Conservation (phyloP, 35 echinoderm and acorn worm genomes). For the Eucidaris tribuloides region DNA sequence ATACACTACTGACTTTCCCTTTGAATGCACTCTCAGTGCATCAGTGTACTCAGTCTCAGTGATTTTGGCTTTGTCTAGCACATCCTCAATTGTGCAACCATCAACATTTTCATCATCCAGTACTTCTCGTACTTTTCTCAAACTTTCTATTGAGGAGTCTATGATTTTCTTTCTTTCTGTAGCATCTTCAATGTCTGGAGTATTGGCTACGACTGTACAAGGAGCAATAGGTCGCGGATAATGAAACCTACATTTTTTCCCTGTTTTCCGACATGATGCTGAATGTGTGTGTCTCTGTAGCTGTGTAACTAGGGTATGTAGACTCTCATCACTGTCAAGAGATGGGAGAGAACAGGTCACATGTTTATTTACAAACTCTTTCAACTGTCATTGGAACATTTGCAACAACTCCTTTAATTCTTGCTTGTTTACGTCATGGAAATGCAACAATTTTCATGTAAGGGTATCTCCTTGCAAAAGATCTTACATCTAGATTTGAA, state of each 20-base stretch:
- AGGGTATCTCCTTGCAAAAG: constrained; percentile 8
- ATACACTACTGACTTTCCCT: constrained; percentile 29
- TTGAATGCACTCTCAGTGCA: not conserved
- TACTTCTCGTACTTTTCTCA: not conserved
- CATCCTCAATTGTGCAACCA: not conserved
- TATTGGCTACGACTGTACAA: not conserved
- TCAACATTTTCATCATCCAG: not conserved
- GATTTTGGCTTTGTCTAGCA: not conserved
- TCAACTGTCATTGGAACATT: constrained; percentile 36
- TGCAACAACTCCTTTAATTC: constrained; percentile 29
- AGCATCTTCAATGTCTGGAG: not conserved
- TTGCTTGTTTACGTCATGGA: constrained; percentile 21
- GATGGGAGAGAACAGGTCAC: constrained; percentile 42
- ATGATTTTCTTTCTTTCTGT: not conserved
- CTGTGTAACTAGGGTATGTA: constrained; percentile 40
- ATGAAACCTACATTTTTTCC: constrained; percentile 35
- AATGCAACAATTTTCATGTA: constrained; percentile 52
- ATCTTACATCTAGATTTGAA: constrained; percentile 6
- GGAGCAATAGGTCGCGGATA: constrained; percentile 12
- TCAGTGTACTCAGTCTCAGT: not conserved
- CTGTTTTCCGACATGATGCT: constrained; percentile 21
- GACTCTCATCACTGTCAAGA: constrained; percentile 1
- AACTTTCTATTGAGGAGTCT: not conserved
- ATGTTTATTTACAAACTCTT: constrained; percentile 32
- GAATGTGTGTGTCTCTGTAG: constrained; percentile 47